Evolutionary conservation across 2,113 vertebrate genomes (phyloP).

Genomic region (Corydoras maculifer): DNA sequence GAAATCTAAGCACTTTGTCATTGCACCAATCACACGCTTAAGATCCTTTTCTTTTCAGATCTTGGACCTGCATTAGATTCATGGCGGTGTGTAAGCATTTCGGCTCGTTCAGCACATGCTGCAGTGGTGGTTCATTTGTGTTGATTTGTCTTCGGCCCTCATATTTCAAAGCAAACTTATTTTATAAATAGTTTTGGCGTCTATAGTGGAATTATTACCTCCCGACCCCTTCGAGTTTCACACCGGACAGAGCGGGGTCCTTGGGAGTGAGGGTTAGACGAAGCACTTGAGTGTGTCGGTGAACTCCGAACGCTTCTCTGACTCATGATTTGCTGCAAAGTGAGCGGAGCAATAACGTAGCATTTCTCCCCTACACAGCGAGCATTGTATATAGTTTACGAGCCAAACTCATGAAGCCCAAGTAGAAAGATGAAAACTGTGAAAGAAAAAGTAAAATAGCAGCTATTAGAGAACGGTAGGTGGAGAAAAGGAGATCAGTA

Average conservation of each 20-base stretch:
- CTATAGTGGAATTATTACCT: neutral
- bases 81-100: conserved; percentile 8
- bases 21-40: neutral
- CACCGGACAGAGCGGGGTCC: neutral
- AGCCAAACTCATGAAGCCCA: conserved; percentile 11
- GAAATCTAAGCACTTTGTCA: conserved; percentile 18
- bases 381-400: conserved; percentile 31
- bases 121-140: conserved; percentile 19
- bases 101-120: conserved; percentile 4
- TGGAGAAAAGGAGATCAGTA: neutral
- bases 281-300: neutral
- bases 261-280: neutral
- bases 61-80: neutral
- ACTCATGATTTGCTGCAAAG: neutral
- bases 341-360: conserved; percentile 13
- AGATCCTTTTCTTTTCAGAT: neutral
- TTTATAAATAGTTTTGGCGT: conserved; percentile 16
- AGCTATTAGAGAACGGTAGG: conserved; percentile 7
- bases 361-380: neutral
- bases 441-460: conserved; percentile 22
- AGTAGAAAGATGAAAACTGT: conserved; percentile 26
- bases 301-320: neutral
- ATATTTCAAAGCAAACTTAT: conserved; percentile 32
- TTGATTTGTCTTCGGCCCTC: conserved; percentile 22
- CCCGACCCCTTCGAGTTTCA: neutral